Evolutionary conservation across 2,888 invertebrate species (phyloP).

Genomic region (Netelia melanura): DNA sequence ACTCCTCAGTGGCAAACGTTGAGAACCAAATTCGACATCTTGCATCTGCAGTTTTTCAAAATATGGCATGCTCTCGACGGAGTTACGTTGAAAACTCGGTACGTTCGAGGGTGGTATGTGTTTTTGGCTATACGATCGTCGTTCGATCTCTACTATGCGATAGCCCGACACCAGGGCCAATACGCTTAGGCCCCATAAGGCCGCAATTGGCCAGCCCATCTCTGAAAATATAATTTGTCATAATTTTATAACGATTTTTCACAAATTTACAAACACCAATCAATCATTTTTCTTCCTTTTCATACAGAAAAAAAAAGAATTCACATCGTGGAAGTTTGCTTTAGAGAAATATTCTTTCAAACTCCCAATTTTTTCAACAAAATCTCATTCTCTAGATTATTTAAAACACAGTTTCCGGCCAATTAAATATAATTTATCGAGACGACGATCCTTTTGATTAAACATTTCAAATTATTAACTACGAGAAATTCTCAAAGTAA

Average conservation of each 20-base stretch:
- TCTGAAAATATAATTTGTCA: constrained; percentile 63
- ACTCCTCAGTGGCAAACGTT: constrained; percentile 88
- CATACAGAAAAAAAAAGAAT: not conserved
- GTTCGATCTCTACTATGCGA: constrained; percentile 76
- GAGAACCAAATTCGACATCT: constrained; percentile 82
- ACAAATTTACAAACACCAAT: not conserved
- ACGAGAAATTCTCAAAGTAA: too few relatives aligned
- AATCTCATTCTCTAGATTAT: too few relatives aligned
- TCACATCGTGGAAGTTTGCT: not conserved
- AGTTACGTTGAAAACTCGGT: constrained; percentile 84
- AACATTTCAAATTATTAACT: too few relatives aligned
- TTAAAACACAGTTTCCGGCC: too few relatives aligned
- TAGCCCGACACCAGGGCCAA: constrained; percentile 76
- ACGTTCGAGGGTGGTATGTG: constrained; percentile 70
- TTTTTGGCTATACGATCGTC: constrained; percentile 69
- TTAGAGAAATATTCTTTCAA: too few relatives aligned
- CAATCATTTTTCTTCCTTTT: not conserved
- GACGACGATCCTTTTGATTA: too few relatives aligned
- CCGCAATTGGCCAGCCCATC: constrained; percentile 73
- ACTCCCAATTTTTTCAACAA: too few relatives aligned
- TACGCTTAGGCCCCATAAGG: constrained; percentile 73
- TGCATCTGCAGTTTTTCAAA: constrained; percentile 43
- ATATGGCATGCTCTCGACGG: constrained; percentile 85
- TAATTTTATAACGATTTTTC: not conserved
- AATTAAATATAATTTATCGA: too few relatives aligned